Evolutionary conservation across 2,113 vertebrate genomes (phyloP).

Genomic region (Heloderma charlesbogerti): DNA sequence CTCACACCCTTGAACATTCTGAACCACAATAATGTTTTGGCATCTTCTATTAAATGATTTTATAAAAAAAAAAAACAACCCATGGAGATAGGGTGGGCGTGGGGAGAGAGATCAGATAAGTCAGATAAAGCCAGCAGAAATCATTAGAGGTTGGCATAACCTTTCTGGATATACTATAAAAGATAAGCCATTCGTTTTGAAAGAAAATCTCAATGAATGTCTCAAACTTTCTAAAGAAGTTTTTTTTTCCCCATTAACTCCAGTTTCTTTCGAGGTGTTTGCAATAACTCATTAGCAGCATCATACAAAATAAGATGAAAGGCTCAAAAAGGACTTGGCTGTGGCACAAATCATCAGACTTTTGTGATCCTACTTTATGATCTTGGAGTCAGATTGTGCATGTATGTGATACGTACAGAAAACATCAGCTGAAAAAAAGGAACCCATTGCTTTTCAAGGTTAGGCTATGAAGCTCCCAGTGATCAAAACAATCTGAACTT

Average conservation of each 20-base stretch:
- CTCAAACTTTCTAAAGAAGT: slow-evolving; percentile 14
- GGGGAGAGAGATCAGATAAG: neutral
- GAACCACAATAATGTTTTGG: neutral
- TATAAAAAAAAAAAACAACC: slow-evolving; percentile 17
- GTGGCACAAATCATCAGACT: neutral
- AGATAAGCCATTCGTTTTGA: slow-evolving; percentile 2
- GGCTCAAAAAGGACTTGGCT: neutral
- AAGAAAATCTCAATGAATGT: slow-evolving; percentile 33
- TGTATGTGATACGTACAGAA: neutral
- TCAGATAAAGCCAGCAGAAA: slow-evolving; percentile 40
- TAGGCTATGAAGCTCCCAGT: neutral
- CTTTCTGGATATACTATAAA: slow-evolving; percentile 34
- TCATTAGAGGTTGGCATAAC: slow-evolving; percentile 21
- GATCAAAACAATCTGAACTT: neutral
- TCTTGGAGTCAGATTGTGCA: neutral
- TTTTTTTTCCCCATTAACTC: slow-evolving; percentile 31
- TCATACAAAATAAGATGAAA: slow-evolving; percentile 29
- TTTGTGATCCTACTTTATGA: slow-evolving; percentile 28
- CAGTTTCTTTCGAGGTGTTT: slow-evolving; percentile 25
- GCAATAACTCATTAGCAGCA: slow-evolving; percentile 25
- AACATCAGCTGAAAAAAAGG: neutral
- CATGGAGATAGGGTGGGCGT: slow-evolving; percentile 12
- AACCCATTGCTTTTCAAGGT: neutral
- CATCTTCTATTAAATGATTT: slow-evolving; percentile 42
- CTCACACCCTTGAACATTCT: slow-evolving; percentile 6